A percentile compares a stretch with the other conserved stretches of the same genome.
Conservation (phyloP, 2,888 invertebrate species). For the Limnephilus lunatus region DNA sequence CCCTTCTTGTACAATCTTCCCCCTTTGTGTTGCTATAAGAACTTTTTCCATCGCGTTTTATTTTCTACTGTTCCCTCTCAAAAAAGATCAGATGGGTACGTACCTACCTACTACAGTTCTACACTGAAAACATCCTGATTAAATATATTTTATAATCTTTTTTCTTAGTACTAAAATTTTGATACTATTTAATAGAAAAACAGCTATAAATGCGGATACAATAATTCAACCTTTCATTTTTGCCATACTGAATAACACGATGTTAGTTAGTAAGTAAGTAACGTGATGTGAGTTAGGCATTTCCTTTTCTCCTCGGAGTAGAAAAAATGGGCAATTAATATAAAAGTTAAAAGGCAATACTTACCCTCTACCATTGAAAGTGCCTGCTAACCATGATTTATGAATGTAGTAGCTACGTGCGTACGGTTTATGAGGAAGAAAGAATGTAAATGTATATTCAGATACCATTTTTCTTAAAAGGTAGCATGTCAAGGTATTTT, state of each 20-base stretch:
- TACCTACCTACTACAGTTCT: background rate
- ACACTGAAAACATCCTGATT: no score
- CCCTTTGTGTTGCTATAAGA: background rate
- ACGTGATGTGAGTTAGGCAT: background rate
- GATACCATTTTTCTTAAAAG: constrained; percentile 50
- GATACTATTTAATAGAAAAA: background rate
- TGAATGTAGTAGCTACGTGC: constrained; percentile 20
- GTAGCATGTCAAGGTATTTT: constrained; percentile 55
- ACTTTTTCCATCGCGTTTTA: background rate
- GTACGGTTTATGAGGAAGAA: background rate
- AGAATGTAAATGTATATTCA: constrained; percentile 49
- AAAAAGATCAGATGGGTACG: background rate
- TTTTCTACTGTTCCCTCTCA: background rate
- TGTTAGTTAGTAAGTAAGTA: background rate
- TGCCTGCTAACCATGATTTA: constrained; percentile 16
- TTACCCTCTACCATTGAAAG: background rate
- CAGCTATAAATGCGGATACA: background rate
- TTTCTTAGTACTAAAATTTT: background rate
- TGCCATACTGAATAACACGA: background rate
- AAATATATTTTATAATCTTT: no score
- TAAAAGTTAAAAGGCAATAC: constrained; percentile 28
- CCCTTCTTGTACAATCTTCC: constrained; percentile 5
- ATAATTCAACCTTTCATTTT: background rate
- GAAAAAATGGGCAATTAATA: background rate
- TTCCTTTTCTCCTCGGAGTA: background rate